These are phyloP conservation scores for Heliconius hortense DNA, from an alignment of 2,888 invertebrate species.

Conservation along the genomic window DNA sequence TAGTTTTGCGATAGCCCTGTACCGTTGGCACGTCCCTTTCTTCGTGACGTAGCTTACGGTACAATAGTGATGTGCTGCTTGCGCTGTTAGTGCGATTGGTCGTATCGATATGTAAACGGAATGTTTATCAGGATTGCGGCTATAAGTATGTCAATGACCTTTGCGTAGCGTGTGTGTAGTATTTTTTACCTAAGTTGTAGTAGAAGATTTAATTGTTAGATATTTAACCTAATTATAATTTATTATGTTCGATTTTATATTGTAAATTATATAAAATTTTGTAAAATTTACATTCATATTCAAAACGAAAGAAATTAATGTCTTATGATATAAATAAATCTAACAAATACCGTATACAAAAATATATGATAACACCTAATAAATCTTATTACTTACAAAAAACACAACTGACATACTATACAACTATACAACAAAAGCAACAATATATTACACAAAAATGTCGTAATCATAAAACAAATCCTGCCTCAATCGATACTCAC, in stretches of 20 bases:
- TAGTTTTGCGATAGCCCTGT: slow-evolving; percentile 70
- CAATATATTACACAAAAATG: slow-evolving; percentile 3
- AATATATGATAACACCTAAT: not conserved
- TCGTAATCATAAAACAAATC: slow-evolving; percentile 22
- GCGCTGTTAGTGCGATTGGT: not conserved
- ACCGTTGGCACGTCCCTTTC: slow-evolving; percentile 76
- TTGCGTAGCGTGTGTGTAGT: slow-evolving; percentile 8
- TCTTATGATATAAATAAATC: not conserved
- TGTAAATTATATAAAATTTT: not conserved
- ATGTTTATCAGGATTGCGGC: slow-evolving; percentile 28
- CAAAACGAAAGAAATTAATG: not conserved
- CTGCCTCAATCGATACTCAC: slow-evolving; percentile 45
- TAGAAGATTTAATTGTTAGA: not conserved
- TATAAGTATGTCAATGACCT: slow-evolving; percentile 20
- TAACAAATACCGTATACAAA: not conserved
- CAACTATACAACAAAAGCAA: not conserved
- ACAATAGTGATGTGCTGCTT: slow-evolving; percentile 61
- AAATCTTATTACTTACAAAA: not conserved
- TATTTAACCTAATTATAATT: not conserved
- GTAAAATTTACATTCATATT: not conserved
- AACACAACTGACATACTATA: not conserved
- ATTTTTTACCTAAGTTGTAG: not conserved
- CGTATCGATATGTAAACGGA: slow-evolving; percentile 34
- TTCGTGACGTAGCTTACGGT: slow-evolving; percentile 80
- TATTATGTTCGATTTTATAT: not conserved